A percentile compares a stretch with the other conserved stretches of the same genome.
phyloP scores from a whole-genome alignment of 2,888 invertebrate genomes.

The Scaptodrosophila latifasciaeformis region DNA sequence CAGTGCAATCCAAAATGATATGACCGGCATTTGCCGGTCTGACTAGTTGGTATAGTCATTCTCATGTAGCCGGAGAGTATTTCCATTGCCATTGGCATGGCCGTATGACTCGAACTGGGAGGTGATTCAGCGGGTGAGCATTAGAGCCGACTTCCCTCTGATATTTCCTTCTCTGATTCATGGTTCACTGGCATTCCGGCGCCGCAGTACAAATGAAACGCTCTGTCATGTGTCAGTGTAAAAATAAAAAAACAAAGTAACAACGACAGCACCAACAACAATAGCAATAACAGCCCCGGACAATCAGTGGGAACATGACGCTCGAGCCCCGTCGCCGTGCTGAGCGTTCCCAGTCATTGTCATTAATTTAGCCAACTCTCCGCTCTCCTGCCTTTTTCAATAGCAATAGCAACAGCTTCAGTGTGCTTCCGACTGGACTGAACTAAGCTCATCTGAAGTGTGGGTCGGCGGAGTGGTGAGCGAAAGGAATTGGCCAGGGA shows the following conservation, averaged over 20 bases:
- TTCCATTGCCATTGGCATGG: constrained; percentile 9
- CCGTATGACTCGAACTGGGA: too few species aligned
- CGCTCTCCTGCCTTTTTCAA: constrained; percentile 28
- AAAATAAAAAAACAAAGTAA: constrained; percentile 38
- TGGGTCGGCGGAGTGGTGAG: background rate
- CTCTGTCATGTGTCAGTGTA: constrained; percentile 67
- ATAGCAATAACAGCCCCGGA: constrained; percentile 31
- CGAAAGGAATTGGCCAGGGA: background rate
- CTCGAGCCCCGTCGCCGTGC: constrained; percentile 5
- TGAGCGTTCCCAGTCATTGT: constrained; percentile 57
- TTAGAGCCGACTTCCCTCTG: constrained; percentile 41
- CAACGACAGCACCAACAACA: constrained; percentile 14
- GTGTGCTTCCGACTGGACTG: constrained; percentile 25
- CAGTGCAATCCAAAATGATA: constrained; percentile 41
- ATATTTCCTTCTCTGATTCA: constrained; percentile 23
- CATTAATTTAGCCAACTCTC: constrained; percentile 56
- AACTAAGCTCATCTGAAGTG: constrained; percentile 7
- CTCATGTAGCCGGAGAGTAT: background rate
- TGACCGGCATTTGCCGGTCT: constrained; percentile 16
- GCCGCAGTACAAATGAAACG: constrained; percentile 61
- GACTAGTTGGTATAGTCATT: constrained; percentile 23
- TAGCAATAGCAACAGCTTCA: constrained; percentile 54
- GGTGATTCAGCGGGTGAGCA: constrained; percentile 13
- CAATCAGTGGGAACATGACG: constrained; percentile 59
- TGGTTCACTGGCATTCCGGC: constrained; percentile 32